These are phyloP conservation scores for Scaptomyza caliginosa DNA, from an alignment of 2,888 invertebrate species.

Conservation along the genomic window DNA sequence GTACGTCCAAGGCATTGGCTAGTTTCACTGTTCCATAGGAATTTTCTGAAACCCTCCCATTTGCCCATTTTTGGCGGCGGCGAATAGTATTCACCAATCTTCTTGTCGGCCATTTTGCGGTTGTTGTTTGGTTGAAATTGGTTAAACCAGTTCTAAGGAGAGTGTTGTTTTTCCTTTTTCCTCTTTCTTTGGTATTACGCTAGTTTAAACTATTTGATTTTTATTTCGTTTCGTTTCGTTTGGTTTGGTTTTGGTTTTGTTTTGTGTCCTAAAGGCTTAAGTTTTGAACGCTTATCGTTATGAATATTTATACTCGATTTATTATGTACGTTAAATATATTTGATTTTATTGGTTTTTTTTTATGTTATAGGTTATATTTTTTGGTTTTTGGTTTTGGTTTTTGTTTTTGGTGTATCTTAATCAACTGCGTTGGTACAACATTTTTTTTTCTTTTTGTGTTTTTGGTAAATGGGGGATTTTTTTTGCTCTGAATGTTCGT, in stretches of 20 bases:
- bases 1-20: slow-evolving; percentile 96
- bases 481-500: slow-evolving; percentile 62
- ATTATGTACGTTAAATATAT: slow-evolving; percentile 35
- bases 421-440: slow-evolving; percentile 82
- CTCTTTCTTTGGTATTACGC: slow-evolving; percentile 47
- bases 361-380: slow-evolving; percentile 48
- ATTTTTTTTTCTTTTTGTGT: slow-evolving; percentile 41
- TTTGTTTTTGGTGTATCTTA: slow-evolving; percentile 63
- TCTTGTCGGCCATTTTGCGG: slow-evolving; percentile 90
- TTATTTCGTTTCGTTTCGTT: slow-evolving; percentile 34
- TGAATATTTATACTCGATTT: slow-evolving; percentile 44
- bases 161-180: no score
- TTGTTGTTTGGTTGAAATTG: slow-evolving; percentile 37
- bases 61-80: slow-evolving; percentile 92
- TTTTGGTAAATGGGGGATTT: slow-evolving; percentile 59
- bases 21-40: slow-evolving; percentile 96
- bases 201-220: slow-evolving; percentile 62
- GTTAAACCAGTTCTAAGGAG: slow-evolving; percentile 41
- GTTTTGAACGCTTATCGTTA: slow-evolving; percentile 64
- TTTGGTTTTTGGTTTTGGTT: slow-evolving; percentile 47
- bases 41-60: slow-evolving; percentile 93
- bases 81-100: slow-evolving; percentile 90
- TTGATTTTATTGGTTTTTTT: slow-evolving; percentile 27
- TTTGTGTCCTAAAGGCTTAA: slow-evolving; percentile 47
- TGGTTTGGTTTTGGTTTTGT: slow-evolving; percentile 33